Evolutionary conservation across 35 echinoderm and acorn worm genomes (phyloP), one percentile per base, ranked within the genome.

Genomic region (Apostichopus japonicus): DNA sequence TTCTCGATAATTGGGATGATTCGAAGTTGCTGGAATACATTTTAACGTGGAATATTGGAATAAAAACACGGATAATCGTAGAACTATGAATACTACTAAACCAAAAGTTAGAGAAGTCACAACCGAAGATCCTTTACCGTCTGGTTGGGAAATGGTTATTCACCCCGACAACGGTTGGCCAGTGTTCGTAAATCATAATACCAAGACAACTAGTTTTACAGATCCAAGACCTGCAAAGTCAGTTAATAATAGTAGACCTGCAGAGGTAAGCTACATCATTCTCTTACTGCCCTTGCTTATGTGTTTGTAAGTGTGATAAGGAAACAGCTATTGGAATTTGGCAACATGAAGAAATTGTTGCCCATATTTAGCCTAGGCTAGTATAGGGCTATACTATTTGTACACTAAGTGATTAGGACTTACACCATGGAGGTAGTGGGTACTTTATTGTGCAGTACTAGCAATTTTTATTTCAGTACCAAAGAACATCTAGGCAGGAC

Each of bases 101-200:
- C 81, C 53, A 4, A 84, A 84, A 19, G 22, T 84, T 13, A 89
- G 86, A 89, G 61, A 67, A 89, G 86, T 89, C 17, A 89, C 86
- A 9, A 19, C 86, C 5, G 61, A 75, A 4, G 86, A 89, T 89
- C 86, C 86, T 13, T 89, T 89, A 72, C 86, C 86, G 10, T 24
- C 57, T 9, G 86, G 86, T 25, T 89, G 86, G 86, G 86, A 89
- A 89, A 89, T 89, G 86, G 6, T 89, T 23, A 89, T 89, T 89
- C 23, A 89, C 23, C 86, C 86, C 7, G 61, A 67, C 8, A 89
- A 89, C 62, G 81, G 67, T n/a, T 89, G 86, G 86, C 86, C 86
- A 72, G 56, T 89, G 14, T 89, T 89, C n/a, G 81, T 84, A 53
- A 84, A 84, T 23, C 13, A 10, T 61, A 58, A 84, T 6, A 58